A percentile compares a stretch with the other conserved stretches of the same genome.
Evolutionary conservation across 2,888 invertebrate genomes (phyloP).

Genomic region (Melipona beecheii): DNA sequence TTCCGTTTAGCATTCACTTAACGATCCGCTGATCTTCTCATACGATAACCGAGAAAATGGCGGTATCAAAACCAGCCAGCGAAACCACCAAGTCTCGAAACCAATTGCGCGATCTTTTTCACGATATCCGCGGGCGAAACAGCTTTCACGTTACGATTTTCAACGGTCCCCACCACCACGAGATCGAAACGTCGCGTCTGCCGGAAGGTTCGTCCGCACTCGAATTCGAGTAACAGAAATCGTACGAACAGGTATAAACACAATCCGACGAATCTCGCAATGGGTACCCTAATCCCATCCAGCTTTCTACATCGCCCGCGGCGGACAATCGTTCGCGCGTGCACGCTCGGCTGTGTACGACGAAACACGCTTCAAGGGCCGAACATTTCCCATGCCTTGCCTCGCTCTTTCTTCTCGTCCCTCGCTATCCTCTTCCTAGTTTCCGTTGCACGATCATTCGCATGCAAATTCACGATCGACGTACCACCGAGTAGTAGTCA

Average conservation of each 20-base stretch:
- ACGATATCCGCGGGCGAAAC: slow-evolving; percentile 2
- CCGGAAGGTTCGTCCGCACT: not conserved
- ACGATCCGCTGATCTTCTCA: slow-evolving; percentile 17
- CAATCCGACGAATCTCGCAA: slow-evolving; percentile 68
- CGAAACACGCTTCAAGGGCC: slow-evolving; percentile 51
- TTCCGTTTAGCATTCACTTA: not conserved
- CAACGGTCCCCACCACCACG: not conserved
- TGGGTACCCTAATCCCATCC: slow-evolving; percentile 68
- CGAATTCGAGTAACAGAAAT: slow-evolving; percentile 64
- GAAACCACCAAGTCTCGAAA: not conserved
- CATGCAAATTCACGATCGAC: slow-evolving; percentile 26
- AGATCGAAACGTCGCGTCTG: not conserved
- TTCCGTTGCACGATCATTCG: not conserved
- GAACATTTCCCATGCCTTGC: slow-evolving; percentile 52
- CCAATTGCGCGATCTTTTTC: slow-evolving; percentile 23
- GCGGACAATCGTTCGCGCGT: slow-evolving; percentile 51
- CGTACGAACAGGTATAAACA: slow-evolving; percentile 60
- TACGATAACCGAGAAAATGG: slow-evolving; percentile 13
- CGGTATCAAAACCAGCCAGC: not conserved
- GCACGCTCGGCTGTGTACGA: slow-evolving; percentile 12
- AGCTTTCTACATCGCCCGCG: slow-evolving; percentile 73
- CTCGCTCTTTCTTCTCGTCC: slow-evolving; percentile 11
- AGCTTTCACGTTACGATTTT: slow-evolving; percentile 45
- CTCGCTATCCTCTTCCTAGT: not conserved
- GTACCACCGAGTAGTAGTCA: not conserved